Base-by-base conservation (phyloP, 2,888 invertebrate genomes). In the Plemyria rubiginata region DNA sequence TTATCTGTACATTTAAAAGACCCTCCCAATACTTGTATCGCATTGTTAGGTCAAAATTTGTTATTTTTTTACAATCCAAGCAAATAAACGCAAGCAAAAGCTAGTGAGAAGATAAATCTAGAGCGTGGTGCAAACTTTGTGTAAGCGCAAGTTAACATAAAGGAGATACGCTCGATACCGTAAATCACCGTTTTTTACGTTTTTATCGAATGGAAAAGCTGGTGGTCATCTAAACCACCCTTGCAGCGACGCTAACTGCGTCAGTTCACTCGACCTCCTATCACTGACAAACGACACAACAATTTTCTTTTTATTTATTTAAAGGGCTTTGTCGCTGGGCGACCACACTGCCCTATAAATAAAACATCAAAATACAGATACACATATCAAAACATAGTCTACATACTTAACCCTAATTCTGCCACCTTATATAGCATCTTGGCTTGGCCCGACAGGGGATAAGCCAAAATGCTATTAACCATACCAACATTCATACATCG, bases 31-130 rank as follows among this genome's bases (percentile, higher is more conserved):
- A 28, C 58, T 62, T 58, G 36, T 61, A 52, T 49, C 22, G 53
- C 36, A 52, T 56, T 13, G 69, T 66, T 73, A 82, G 79, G 78
- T 84, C 81, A 79, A 79, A 79, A 81, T 80, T 81, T 50, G 78
- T 78, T n/a, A n/a, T 78, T 80, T 80, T 74, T 82, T 77, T 78
- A 77, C 82, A 86, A 86, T 85, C 81, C 68, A 68, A 77, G 68
- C 73, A 77, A 80, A 79, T 81, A 79, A 80, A 80, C 78, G 76
- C 75, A 79, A 83, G 78, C 77, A 84, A 84, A 85, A 82, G 82
- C 82, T 80, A 84, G 80, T 71, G 69, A 66, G 71, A 72, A 76
- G 75, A 85, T 85, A 82, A 83, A 81, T 78, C 73, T 76, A 65
- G 60, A 38, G 48, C 38, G 54, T 60, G 75, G 74, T 64, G 48